Conservation (phyloP, 2,797 vertebrate genomes). For the Helicolenus hilgendorfi region DNA sequence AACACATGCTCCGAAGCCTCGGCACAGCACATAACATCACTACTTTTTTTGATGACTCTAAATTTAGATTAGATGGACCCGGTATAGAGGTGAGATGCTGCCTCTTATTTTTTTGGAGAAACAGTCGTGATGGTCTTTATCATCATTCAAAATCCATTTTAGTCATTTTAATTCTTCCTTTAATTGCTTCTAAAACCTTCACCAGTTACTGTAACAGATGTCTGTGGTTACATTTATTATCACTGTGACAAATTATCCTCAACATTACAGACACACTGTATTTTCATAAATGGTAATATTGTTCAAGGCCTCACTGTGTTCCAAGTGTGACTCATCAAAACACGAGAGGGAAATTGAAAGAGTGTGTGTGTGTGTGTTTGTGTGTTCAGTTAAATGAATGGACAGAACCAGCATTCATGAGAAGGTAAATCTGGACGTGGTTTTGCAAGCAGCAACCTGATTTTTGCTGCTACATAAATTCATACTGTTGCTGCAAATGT, state of each 20-base stretch:
- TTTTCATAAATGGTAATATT: background rate
- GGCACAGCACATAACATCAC: too few species aligned
- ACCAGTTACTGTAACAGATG: background rate
- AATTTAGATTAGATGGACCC: too few species aligned
- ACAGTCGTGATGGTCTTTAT: background rate
- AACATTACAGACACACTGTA: background rate
- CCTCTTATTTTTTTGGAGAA: too few species aligned
- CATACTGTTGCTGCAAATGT: background rate
- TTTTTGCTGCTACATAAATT: slow-evolving; percentile 7
- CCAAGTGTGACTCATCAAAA: background rate
- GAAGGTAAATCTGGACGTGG: slow-evolving; percentile 18
- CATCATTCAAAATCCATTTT: background rate
- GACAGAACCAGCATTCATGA: slow-evolving; percentile 50
- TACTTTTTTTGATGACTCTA: too few species aligned
- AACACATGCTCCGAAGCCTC: too few species aligned
- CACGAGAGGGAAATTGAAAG: background rate
- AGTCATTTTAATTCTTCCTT: background rate
- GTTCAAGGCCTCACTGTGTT: background rate
- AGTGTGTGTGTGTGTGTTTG: background rate
- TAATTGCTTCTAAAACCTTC: slow-evolving; percentile 16
- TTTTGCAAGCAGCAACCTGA: background rate
- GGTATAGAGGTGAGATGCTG: too few species aligned
- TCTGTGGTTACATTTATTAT: background rate
- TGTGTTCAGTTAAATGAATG: slow-evolving; percentile 17
- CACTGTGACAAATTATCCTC: background rate